Evolutionary conservation across 2,888 invertebrate species (phyloP).

Genomic region (Hypolimnas misippus): DNA sequence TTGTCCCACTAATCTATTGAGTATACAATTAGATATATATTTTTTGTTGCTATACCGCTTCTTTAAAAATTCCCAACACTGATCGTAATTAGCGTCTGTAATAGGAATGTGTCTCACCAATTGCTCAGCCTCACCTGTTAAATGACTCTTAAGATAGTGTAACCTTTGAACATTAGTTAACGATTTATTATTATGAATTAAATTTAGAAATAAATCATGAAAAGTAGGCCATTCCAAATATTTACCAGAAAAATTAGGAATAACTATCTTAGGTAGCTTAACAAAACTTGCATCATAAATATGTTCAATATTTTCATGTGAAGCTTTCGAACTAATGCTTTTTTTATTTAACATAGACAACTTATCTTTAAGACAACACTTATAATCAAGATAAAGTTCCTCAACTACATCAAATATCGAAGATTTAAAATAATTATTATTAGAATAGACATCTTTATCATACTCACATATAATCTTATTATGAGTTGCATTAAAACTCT

Average conservation of each 20-base stretch:
- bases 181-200: constrained; percentile 40
- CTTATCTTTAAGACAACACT: too few species aligned
- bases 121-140: constrained; percentile 45
- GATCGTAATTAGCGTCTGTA: constrained; percentile 37
- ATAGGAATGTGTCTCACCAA: constrained; percentile 37
- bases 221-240: constrained; percentile 46
- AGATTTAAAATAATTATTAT: too few species aligned
- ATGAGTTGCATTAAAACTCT: too few species aligned
- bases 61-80: constrained; percentile 39
- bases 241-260: constrained; percentile 34
- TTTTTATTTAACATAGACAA: too few species aligned
- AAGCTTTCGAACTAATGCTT: too few species aligned
- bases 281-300: too few species aligned
- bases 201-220: constrained; percentile 38
- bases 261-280: too few species aligned
- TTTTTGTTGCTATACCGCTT: constrained; percentile 42
- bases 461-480: too few species aligned
- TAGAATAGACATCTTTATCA: too few species aligned
- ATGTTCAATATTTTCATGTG: too few species aligned
- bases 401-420: too few species aligned
- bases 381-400: too few species aligned
- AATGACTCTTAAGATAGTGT: constrained; percentile 30
- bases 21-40: constrained; percentile 36
- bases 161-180: constrained; percentile 39
- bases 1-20: constrained; percentile 39